Conservation (phyloP, 2,888 invertebrate species). For the Ctena decussata region DNA sequence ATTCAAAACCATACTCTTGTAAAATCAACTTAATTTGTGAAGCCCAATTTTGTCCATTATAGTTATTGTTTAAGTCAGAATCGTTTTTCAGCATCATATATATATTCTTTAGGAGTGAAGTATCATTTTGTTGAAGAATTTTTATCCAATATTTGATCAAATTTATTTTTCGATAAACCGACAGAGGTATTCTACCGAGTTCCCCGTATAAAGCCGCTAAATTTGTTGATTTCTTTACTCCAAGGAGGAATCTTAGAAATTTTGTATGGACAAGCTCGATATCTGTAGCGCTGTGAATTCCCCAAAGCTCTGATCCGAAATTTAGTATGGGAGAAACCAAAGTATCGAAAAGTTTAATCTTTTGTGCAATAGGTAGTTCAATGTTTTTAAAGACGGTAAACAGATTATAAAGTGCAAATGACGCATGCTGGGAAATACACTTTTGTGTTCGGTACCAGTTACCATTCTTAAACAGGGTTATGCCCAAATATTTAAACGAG, state of each 20-base stretch:
- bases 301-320: neutral
- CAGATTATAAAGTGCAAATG: neutral
- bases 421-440: neutral
- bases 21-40: neutral
- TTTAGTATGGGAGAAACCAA: neutral
- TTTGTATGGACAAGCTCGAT: neutral
- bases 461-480: conserved; percentile 5
- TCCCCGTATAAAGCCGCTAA: no score
- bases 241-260: neutral
- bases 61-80: neutral
- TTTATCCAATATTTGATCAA: neutral
- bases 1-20: neutral
- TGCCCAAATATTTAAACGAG: no score
- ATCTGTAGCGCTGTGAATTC: neutral
- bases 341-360: neutral
- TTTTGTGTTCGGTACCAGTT: neutral
- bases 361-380: neutral
- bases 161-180: neutral
- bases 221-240: neutral
- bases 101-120: neutral
- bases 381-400: neutral
- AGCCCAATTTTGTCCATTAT: neutral
- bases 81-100: neutral
- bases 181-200: neutral
- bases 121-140: no score